Base-by-base conservation (phyloP, 2,113 vertebrate species). In the Irena cyanogastra region DNA sequence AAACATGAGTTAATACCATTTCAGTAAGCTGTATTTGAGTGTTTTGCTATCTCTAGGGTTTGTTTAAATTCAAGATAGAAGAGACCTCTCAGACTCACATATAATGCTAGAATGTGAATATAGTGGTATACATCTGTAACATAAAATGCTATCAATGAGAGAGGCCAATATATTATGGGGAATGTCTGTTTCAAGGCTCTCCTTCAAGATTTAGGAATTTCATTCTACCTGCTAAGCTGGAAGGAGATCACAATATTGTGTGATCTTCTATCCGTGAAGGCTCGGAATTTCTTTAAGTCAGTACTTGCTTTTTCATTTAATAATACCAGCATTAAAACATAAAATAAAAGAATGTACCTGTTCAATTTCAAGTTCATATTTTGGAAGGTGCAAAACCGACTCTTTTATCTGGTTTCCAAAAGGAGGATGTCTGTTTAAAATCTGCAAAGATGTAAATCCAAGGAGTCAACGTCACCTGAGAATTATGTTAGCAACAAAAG, bases 371-470 rank as follows among this genome's bases (percentile, higher is more conserved):
- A 99, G 95, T 95, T 98, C 98, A 64, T 99, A 99, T 97, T 99
- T 99, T 26, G 99, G 99, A 86, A 99, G 98, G 93, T 98, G 97
- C 49, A 97, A 94, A 93, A 99, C 98, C 90, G 98, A 98, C 78
- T 99, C 99, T 98, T 98, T 99, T 97, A 99, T 99, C 95, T 99
- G 99, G 95, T 99, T 99, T 96, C 99, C 99, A 98, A 99, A 99
- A 44, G 99, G 99, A 54, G 99, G 99, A 88, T 99, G 98, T 92
- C 99, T 98, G 97, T 99, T 99, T 92, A 99, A 97, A 98, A 99
- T 99, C 99, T 99, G 97, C 60, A 98, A 92, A 97, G 79, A 91
- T 10, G 10, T 75, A 86, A 83, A 75, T 37, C 18, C 65, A 89
- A 87, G 49, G 65, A 94, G 87, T 71, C 31, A 74, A 79, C 77